Evolutionary conservation across 2,797 vertebrate species (phyloP).

Genomic region (Sciurus vulgaris): DNA sequence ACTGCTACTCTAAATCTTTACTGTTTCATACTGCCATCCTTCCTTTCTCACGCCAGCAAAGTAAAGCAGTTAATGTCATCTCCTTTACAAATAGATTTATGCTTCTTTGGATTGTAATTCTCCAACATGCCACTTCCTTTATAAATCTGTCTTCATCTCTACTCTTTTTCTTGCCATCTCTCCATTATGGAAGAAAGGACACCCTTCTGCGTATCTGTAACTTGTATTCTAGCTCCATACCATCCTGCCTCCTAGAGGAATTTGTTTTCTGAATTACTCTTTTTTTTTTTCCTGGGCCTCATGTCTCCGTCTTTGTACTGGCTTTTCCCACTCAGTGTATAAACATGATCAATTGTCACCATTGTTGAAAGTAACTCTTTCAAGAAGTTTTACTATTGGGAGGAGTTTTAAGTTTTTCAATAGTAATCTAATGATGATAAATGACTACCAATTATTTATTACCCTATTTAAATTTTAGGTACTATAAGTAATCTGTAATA

Average conservation of each 20-base stretch:
- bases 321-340: not conserved
- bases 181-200: not conserved
- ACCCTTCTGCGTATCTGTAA: conserved; percentile 5
- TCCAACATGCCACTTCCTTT: not conserved
- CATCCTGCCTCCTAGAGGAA: not conserved
- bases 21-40: not conserved
- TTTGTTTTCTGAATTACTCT: not conserved
- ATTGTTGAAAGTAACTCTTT: conserved; percentile 5
- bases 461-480: conserved; percentile 23
- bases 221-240: not conserved
- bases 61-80: not conserved
- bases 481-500: conserved; percentile 2
- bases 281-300: not conserved
- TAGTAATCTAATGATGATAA: not conserved
- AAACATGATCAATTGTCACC: not conserved
- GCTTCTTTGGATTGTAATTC: not conserved
- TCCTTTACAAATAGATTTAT: conserved; percentile 16
- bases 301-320: not conserved
- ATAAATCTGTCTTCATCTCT: conserved; percentile 44
- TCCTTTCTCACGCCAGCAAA: not conserved
- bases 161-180: not conserved
- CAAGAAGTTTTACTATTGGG: conserved; percentile 44
- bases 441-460: conserved; percentile 20
- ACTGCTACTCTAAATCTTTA: not conserved
- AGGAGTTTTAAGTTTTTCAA: not conserved